These are phyloP conservation scores for Craseonycteris thonglongyai DNA, from an alignment of 2,113 vertebrate species.

Conservation along the genomic window DNA sequence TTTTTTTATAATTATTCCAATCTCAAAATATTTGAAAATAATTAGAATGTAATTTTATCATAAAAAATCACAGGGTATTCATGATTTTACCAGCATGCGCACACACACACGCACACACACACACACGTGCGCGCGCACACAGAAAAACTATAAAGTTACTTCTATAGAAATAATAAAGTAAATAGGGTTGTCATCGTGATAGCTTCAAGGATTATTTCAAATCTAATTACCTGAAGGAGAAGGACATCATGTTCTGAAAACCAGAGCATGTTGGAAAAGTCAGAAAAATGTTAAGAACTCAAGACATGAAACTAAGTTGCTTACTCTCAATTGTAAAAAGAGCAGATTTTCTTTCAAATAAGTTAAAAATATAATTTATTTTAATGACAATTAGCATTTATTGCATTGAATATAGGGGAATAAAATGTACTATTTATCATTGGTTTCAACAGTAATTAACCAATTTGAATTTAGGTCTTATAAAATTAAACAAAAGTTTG, in stretches of 20 bases:
- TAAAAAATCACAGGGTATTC: constrained; percentile 41
- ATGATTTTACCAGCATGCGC: constrained; percentile 25
- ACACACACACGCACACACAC: no score
- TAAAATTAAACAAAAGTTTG: neutral
- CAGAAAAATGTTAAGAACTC: neutral
- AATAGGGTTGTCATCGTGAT: neutral
- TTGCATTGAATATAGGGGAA: neutral
- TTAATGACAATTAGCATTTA: neutral
- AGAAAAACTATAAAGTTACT: neutral
- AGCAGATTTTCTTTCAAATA: neutral
- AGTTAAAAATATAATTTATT: neutral
- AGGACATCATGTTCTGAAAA: constrained; percentile 27
- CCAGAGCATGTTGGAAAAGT: neutral
- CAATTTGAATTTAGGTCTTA: neutral
- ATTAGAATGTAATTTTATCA: constrained; percentile 31
- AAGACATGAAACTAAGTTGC: neutral
- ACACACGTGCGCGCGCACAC: no score
- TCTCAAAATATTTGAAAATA: constrained; percentile 56
- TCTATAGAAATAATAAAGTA: constrained; percentile 15
- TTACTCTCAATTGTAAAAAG: neutral
- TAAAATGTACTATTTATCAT: neutral
- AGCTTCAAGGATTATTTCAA: neutral
- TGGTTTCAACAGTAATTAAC: neutral
- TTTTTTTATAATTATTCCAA: constrained; percentile 45
- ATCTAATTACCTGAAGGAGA: constrained; percentile 27